Percentiles rank a stretch among this genome's conserved stretches.
These are phyloP conservation scores for Berghia stephanieae DNA, from an alignment of 1,140 invertebrate species.

Conservation along the genomic window DNA sequence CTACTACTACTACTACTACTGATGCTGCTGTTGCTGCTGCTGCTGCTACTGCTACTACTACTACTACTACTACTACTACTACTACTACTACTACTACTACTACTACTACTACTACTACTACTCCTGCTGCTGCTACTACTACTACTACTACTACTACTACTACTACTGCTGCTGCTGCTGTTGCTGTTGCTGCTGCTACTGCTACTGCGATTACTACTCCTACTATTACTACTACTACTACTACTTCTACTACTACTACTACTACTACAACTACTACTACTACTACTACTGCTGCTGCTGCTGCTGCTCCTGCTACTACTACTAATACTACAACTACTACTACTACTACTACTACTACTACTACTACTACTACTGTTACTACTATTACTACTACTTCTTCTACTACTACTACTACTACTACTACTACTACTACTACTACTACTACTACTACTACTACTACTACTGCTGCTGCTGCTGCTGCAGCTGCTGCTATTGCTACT, in stretches of 20 bases:
- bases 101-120: constrained; percentile 2
- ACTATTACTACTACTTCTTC: not conserved
- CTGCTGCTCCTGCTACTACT: not conserved
- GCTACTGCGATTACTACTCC: not conserved
- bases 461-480: constrained; percentile 1
- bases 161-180: constrained; percentile 1
- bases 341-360: constrained; percentile 2
- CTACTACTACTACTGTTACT: constrained; percentile 1
- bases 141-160: not conserved
- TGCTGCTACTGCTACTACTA: constrained; percentile 1
- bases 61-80: not conserved
- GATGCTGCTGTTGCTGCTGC: not conserved
- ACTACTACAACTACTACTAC: not conserved
- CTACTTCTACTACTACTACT: not conserved
- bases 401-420: not conserved
- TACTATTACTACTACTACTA: too few relatives aligned
- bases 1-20: too few relatives aligned
- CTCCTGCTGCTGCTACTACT: not conserved
- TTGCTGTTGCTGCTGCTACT: constrained; percentile 1
- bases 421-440: constrained; percentile 2
- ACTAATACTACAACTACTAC: too few relatives aligned
- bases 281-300: constrained; percentile 1
- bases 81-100: not conserved
- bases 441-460: constrained; percentile 2
- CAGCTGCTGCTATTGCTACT: too few relatives aligned